These are phyloP conservation scores for Porites rus DNA, from an alignment of 92 coral and sea anemone species.

Conservation along the genomic window DNA sequence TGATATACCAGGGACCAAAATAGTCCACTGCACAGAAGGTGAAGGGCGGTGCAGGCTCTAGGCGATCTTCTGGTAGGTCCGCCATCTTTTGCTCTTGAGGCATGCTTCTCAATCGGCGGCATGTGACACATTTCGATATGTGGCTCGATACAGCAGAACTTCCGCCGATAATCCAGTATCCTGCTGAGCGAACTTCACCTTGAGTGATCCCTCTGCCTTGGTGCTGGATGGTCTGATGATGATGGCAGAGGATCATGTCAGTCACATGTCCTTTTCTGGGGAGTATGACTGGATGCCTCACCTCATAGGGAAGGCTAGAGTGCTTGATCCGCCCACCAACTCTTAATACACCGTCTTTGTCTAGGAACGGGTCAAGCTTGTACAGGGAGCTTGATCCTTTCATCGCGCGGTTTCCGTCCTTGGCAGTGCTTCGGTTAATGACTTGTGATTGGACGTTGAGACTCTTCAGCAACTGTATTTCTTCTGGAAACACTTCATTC, in stretches of 20 bases:
- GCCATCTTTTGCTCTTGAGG: too few relatives aligned
- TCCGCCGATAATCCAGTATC: constrained; percentile 30
- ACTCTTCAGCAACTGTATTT: neutral
- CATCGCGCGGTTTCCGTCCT: neutral
- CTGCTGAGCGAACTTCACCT: constrained; percentile 12
- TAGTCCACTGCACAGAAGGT: too few relatives aligned
- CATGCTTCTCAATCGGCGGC: neutral
- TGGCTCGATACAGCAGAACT: neutral
- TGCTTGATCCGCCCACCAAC: constrained; percentile 25
- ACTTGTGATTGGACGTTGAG: neutral
- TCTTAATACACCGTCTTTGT: neutral
- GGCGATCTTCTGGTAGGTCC: too few relatives aligned
- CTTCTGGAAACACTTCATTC: constrained; percentile 1
- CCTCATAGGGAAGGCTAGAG: neutral
- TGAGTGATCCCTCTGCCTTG: constrained; percentile 7
- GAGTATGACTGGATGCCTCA: constrained; percentile 7
- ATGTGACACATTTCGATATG: neutral
- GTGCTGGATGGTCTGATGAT: neutral
- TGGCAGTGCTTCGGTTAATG: neutral
- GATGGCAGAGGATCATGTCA: neutral
- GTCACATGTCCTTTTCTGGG: constrained; percentile 17
- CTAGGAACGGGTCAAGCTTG: constrained; percentile 14
- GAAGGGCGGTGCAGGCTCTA: too few relatives aligned
- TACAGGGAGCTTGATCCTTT: constrained; percentile 3
- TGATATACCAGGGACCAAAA: too few relatives aligned